Percentiles rank a stretch among this genome's conserved stretches.
These are phyloP conservation scores for Colaptes auratus DNA, from an alignment of 2,113 vertebrate species.

Conservation along the genomic window DNA sequence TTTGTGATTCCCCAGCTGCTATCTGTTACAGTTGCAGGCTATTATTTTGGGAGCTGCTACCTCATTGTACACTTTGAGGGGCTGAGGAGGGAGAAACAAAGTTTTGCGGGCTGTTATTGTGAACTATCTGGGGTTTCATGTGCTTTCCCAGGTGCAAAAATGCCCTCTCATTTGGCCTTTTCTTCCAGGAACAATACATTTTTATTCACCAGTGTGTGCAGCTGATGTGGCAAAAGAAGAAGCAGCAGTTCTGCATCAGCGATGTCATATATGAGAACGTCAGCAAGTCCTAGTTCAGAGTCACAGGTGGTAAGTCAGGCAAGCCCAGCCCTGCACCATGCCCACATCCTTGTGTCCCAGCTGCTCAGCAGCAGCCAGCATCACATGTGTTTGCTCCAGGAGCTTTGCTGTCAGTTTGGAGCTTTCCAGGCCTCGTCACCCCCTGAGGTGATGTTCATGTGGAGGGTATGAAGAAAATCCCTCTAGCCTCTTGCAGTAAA, in stretches of 20 bases:
- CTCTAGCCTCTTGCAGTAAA: rapidly evolving
- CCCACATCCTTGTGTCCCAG: rapidly evolving
- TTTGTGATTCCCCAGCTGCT: not conserved
- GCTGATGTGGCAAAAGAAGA: conserved; percentile 95
- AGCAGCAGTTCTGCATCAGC: conserved; percentile 89
- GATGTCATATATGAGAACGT: conserved; percentile 96
- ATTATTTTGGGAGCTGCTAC: not conserved
- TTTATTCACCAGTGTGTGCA: conserved; percentile 98
- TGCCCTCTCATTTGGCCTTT: not conserved
- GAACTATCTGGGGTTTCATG: not conserved
- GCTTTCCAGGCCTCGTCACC: not conserved
- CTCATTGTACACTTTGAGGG: not conserved
- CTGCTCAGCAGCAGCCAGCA: not conserved
- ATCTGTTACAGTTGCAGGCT: not conserved
- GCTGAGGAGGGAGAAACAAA: not conserved
- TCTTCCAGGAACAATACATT: conserved; percentile 91
- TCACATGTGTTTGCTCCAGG: not conserved
- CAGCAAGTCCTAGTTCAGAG: conserved; percentile 87
- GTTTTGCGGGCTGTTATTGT: not conserved
- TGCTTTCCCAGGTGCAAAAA: not conserved
- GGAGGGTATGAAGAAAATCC: not conserved
- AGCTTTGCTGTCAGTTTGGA: not conserved
- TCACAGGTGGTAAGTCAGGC: conserved; percentile 60
- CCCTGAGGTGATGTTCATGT: not conserved
- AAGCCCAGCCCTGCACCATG: rapidly evolving